These are phyloP conservation scores for Alauda arvensis DNA, from an alignment of 2,797 vertebrate genomes.

Conservation along the genomic window DNA sequence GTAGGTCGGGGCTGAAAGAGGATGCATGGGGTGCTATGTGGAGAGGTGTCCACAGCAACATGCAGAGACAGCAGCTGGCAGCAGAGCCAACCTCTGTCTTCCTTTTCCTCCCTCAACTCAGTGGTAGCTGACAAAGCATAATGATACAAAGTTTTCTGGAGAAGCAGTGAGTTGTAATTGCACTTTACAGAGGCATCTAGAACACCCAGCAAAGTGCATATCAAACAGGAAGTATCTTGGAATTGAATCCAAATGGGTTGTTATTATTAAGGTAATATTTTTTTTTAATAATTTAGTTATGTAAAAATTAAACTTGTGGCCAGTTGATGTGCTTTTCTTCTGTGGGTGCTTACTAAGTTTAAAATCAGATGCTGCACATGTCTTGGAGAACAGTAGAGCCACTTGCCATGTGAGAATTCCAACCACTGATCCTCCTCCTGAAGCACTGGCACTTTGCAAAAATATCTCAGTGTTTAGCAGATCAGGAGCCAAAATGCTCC, in stretches of 20 bases:
- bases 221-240: not conserved
- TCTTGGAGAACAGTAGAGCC: not conserved
- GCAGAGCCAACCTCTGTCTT: not conserved
- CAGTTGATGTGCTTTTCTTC: not conserved
- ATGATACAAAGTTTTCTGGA: not conserved
- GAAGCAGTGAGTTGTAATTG: not conserved
- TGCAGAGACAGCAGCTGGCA: not conserved
- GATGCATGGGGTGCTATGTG: not conserved
- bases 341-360: not conserved
- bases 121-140: not conserved
- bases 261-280: not conserved
- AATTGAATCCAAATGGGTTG: not conserved
- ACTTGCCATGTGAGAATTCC: not conserved
- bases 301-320: not conserved
- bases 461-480: not conserved
- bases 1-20: not conserved
- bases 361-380: not conserved
- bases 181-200: not conserved
- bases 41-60: rapidly evolving
- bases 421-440: not conserved
- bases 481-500: not conserved
- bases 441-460: not conserved
- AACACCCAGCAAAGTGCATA: not conserved
- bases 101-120: not conserved
- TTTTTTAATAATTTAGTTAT: not conserved